Conservation (phyloP, 2,888 invertebrate genomes). For the Macrophya alboannulata region DNA sequence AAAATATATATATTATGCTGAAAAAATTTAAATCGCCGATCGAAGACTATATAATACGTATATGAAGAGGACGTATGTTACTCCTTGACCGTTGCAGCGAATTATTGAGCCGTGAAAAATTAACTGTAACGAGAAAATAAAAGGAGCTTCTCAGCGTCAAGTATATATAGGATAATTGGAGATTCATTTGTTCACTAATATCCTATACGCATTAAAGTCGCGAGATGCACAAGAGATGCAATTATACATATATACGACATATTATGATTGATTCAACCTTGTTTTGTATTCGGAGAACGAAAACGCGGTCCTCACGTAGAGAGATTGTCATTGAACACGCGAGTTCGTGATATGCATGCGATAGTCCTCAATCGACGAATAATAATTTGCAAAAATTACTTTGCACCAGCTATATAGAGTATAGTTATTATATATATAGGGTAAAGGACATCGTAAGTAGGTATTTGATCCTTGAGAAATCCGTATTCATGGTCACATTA, state of each 20-base stretch:
- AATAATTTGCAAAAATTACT: neutral
- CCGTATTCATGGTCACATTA: slow-evolving; percentile 21
- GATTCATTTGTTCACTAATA: neutral
- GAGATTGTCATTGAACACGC: neutral
- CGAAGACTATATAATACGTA: neutral
- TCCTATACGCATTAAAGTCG: neutral
- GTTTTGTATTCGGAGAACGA: neutral
- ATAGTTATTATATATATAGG: neutral
- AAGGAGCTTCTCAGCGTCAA: neutral
- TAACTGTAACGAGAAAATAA: neutral
- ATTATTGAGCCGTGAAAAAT: neutral
- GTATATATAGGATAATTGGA: neutral
- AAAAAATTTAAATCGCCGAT: slow-evolving; percentile 25
- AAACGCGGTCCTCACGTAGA: neutral
- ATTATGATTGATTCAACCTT: slow-evolving; percentile 6
- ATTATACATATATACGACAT: neutral
- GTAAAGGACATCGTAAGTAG: neutral
- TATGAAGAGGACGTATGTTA: neutral
- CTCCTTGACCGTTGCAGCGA: neutral
- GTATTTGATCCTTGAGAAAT: neutral
- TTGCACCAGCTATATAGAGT: neutral
- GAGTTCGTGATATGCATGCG: neutral
- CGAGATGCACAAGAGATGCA: neutral
- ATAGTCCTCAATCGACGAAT: neutral
- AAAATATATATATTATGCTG: neutral